Evolutionary conservation across 2,888 invertebrate genomes (phyloP).

Genomic region (Podabrus alpinus): DNA sequence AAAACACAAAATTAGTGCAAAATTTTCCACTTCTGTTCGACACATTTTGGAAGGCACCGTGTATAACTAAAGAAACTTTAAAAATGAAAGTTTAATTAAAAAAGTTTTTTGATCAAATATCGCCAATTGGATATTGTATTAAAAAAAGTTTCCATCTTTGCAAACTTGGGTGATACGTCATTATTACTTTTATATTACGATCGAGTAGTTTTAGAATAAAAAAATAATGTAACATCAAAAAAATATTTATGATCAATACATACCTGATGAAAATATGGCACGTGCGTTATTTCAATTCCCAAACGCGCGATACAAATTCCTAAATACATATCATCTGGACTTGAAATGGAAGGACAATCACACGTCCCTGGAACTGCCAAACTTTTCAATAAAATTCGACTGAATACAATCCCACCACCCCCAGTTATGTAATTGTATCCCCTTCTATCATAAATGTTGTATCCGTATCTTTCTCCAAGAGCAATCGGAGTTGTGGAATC

Average conservation of each 20-base stretch:
- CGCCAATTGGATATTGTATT: not conserved
- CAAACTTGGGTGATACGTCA: not conserved
- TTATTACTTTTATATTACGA: not conserved
- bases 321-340: slow-evolving; percentile 91
- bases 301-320: slow-evolving; percentile 76
- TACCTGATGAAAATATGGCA: slow-evolving; percentile 86
- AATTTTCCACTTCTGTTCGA: not conserved
- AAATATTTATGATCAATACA: slow-evolving; percentile 3
- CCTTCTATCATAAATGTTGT: slow-evolving; percentile 59
- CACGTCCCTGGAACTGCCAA: slow-evolving; percentile 62
- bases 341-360: slow-evolving; percentile 68
- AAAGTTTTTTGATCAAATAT: not conserved
- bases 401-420: slow-evolving; percentile 86
- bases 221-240: not conserved
- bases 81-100: not conserved
- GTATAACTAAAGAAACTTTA: not conserved
- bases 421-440: slow-evolving; percentile 95
- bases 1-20: not conserved
- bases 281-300: slow-evolving; percentile 72
- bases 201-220: not conserved
- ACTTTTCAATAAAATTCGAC: slow-evolving; percentile 64
- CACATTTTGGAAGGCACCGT: not conserved
- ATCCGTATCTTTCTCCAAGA: slow-evolving; percentile 91
- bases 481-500: slow-evolving; percentile 62
- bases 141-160: not conserved